Evolutionary conservation across 2,113 vertebrate genomes (phyloP).

Genomic region (Eupsittula cactorum): DNA sequence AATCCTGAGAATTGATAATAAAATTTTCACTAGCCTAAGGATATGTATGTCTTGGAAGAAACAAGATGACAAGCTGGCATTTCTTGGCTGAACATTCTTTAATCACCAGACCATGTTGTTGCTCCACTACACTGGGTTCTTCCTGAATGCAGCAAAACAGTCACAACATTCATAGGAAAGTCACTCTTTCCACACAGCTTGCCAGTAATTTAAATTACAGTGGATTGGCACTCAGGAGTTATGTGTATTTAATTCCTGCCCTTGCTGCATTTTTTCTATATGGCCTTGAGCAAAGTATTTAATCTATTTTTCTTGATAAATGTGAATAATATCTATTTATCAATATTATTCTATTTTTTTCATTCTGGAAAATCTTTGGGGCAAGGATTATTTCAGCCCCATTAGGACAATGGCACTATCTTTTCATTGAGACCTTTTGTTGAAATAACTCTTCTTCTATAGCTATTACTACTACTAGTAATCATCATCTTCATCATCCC

Average conservation of each 20-base stretch:
- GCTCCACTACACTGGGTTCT: not conserved
- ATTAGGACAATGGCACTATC: not conserved
- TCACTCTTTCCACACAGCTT: not conserved
- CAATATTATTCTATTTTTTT: not conserved
- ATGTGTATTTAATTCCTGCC: not conserved
- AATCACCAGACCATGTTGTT: constrained; percentile 41
- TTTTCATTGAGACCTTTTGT: not conserved
- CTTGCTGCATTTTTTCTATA: not conserved
- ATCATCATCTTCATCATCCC: not conserved
- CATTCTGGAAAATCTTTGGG: not conserved
- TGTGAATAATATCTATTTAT: not conserved
- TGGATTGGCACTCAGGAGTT: not conserved
- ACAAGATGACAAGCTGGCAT: not conserved
- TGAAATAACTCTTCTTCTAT: not conserved
- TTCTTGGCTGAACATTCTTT: constrained; percentile 37
- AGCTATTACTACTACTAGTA: fast-evolving
- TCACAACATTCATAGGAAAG: constrained; percentile 14
- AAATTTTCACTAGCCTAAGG: not conserved
- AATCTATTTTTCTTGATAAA: not conserved
- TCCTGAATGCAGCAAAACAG: constrained; percentile 36
- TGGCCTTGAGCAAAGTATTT: not conserved
- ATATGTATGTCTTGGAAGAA: not conserved
- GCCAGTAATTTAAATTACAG: not conserved
- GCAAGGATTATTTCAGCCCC: not conserved
- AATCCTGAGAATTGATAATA: not conserved